A percentile compares a stretch with the other conserved stretches of the same genome.
phyloP scores from a whole-genome alignment of 2,113 vertebrate species.

The Platichthys stellatus region DNA sequence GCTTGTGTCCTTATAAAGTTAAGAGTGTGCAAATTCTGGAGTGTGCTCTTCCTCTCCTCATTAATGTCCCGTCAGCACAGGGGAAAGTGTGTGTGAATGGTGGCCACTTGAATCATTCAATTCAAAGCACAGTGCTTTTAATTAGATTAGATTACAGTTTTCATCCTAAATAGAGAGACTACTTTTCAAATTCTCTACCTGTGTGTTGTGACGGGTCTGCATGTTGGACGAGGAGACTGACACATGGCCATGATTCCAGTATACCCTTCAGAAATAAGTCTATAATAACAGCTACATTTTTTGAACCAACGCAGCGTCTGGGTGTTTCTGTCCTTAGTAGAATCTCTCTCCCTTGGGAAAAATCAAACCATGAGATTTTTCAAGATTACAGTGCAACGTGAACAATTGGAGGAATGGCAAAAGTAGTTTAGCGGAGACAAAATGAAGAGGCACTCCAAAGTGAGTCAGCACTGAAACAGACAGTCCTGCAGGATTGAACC shows the following conservation, averaged over 20 bases:
- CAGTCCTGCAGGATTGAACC: constrained; percentile 14
- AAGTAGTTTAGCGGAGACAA: constrained; percentile 27
- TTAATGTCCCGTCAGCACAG: too few relatives aligned
- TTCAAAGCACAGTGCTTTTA: background rate
- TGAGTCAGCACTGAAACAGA: constrained; percentile 36
- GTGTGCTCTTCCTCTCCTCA: too few relatives aligned
- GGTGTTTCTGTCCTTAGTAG: background rate
- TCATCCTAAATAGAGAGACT: background rate
- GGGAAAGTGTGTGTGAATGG: too few relatives aligned
- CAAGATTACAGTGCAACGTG: background rate
- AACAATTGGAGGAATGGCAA: constrained; percentile 25
- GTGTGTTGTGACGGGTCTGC: background rate
- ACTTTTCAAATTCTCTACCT: background rate
- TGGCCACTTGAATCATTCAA: background rate
- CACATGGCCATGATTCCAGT: too few relatives aligned
- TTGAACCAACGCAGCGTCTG: background rate
- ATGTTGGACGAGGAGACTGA: background rate
- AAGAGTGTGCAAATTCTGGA: too few relatives aligned
- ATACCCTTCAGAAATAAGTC: too few relatives aligned
- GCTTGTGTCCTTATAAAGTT: too few relatives aligned
- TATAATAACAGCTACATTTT: too few relatives aligned
- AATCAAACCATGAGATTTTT: background rate
- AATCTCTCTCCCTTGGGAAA: constrained; percentile 11
- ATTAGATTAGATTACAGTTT: background rate
- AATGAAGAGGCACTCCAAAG: constrained; percentile 5